Evolutionary conservation across 2,113 vertebrate genomes (phyloP).

Genomic region (Paramisgurnus dabryanus): DNA sequence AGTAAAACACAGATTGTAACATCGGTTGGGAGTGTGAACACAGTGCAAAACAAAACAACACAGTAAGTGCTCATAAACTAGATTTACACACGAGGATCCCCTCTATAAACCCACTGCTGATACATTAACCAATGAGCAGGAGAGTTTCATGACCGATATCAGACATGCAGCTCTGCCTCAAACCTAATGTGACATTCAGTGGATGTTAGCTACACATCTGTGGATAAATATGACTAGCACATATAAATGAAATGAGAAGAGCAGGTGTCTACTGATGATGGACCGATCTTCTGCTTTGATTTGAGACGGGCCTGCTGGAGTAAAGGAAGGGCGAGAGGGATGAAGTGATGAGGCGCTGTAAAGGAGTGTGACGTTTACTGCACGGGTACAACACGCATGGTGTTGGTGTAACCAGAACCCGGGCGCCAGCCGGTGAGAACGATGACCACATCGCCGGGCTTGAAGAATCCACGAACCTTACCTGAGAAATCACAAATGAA

Average conservation of each 20-base stretch:
- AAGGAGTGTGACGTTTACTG: conserved; percentile 66
- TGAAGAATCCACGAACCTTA: conserved; percentile 95
- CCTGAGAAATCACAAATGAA: conserved; percentile 67
- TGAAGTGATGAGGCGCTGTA: background rate
- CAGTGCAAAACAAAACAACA: conserved; percentile 60
- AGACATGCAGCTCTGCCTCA: too few relatives aligned
- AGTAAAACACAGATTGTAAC: conserved; percentile 70
- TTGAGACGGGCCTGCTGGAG: background rate
- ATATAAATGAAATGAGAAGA: background rate
- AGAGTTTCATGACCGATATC: too few relatives aligned
- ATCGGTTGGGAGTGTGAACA: conserved; percentile 68
- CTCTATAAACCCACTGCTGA: too few relatives aligned
- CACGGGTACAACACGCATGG: conserved; percentile 95
- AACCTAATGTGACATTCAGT: too few relatives aligned
- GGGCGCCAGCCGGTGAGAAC: conserved; percentile 96
- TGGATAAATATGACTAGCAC: background rate
- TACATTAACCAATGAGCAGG: too few relatives aligned
- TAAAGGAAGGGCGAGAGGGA: background rate
- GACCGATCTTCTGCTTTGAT: background rate
- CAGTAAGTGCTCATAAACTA: conserved; percentile 39
- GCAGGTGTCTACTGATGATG: background rate
- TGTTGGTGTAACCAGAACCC: conserved; percentile 96
- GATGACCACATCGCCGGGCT: conserved; percentile 86
- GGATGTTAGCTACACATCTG: too few relatives aligned
- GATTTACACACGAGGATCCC: conserved; percentile 1